Conservation (phyloP, 2,888 invertebrate species). For the Lithophane semibrunnea region DNA sequence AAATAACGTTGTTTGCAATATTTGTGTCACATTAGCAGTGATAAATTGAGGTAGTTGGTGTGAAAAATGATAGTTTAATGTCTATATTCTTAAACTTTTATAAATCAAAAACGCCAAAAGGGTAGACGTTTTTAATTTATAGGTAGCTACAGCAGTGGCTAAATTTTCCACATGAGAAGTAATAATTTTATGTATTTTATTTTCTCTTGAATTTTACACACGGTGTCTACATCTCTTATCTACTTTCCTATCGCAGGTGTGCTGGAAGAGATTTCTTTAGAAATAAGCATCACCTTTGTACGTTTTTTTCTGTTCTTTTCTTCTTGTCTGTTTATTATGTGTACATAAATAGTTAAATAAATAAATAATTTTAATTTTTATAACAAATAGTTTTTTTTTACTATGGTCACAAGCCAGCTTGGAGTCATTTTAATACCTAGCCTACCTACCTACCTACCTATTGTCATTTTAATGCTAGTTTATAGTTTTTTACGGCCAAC, state of each 20-base stretch:
- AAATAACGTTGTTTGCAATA: conserved; percentile 31
- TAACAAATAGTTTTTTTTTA: background rate
- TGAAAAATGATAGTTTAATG: conserved; percentile 26
- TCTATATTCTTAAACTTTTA: background rate
- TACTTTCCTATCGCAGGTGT: too few species aligned
- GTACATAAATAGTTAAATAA: too few species aligned
- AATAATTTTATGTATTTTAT: too few species aligned
- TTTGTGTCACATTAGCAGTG: conserved; percentile 35
- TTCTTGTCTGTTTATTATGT: too few species aligned
- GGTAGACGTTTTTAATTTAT: background rate
- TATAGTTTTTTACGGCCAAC: conserved; percentile 24
- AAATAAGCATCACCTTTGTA: too few species aligned
- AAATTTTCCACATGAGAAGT: too few species aligned
- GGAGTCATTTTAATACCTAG: background rate
- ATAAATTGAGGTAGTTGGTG: conserved; percentile 31
- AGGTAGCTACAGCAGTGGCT: background rate
- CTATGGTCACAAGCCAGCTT: background rate
- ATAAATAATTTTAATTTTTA: too few species aligned
- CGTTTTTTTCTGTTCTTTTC: too few species aligned
- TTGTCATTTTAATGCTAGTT: background rate
- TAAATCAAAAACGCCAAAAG: conserved; percentile 10
- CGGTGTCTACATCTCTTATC: too few species aligned
- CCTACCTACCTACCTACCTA: too few species aligned
- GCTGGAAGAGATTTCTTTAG: too few species aligned
- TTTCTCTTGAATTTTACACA: too few species aligned